Base-by-base conservation (phyloP, 1,140 invertebrate species). In the Nephila pilipes region DNA sequence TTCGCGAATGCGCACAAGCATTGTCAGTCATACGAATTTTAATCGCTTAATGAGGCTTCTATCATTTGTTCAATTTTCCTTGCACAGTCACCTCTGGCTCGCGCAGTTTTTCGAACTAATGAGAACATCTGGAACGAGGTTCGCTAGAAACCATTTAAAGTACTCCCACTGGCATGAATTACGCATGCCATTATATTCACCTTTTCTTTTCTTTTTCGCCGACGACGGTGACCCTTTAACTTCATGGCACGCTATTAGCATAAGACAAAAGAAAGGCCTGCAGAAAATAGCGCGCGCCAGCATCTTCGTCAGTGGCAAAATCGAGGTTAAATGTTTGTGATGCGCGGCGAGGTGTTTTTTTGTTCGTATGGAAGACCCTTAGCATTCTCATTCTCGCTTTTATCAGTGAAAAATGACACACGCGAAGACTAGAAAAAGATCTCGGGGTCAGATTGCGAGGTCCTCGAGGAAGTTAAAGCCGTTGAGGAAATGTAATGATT, bases 321-420 rank as follows among this genome's bases (percentile, higher is more conserved):
- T 85, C 58, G 83, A 60, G 83, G 83, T 85, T 60, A 85, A 60
- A 85, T 85, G 83, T 46, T 85, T 85, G n/a, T 25, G 81, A 85
- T 36, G 83, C 55, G 54, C 83, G 29, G 55, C 46, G 16, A 60
- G 83, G 36, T 32, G 46, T 46, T 46, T 46, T 46, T 85, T 60
- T 57, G 25, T 36, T 58, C 16, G 32, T 85, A 20, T 32, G 25
- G 83, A 25, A 60, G 55, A 58, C 5, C 46, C 36, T 46, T 38
- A 22, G 79, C 79, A 81, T 81, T 32, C 79, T 46, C 38, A 60
- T 85, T 60, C 55, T 20, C n/a, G 25, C 63, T 29, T 83, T n/a
- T 10, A 20, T 57, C 25, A 20, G 14, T 57, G n/a, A 25, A 54
- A 85, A n/a, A 54, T 55, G n/a, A 25, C 38, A 85, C 81, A 57